Evolutionary conservation across 2,888 invertebrate genomes (phyloP).

Genomic region (Gymnocheta viridis): DNA sequence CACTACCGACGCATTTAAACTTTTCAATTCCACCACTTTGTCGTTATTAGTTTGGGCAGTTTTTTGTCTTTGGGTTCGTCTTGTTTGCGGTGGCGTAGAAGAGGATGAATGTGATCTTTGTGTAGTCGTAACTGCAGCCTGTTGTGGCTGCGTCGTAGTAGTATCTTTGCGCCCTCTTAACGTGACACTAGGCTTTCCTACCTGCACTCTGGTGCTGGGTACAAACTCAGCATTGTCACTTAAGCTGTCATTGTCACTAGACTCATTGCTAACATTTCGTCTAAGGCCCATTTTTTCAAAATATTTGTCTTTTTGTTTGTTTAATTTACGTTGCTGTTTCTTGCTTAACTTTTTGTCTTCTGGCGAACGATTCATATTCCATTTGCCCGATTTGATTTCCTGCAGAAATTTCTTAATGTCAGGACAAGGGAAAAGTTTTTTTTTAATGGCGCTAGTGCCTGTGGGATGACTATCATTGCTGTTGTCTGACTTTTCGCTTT

Average conservation of each 20-base stretch:
- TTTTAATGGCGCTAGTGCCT: conserved; percentile 76
- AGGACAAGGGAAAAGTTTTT: conserved; percentile 78
- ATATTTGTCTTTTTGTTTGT: conserved; percentile 84
- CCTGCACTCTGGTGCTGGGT: conserved; percentile 78
- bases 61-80: conserved; percentile 43
- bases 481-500: conserved; percentile 77
- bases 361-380: conserved; percentile 79
- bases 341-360: conserved; percentile 82
- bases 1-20: conserved; percentile 66
- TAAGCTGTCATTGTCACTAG: conserved; percentile 78
- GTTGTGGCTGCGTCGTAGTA: conserved; percentile 61
- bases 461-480: conserved; percentile 72
- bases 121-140: conserved; percentile 16
- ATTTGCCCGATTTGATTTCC: conserved; percentile 79
- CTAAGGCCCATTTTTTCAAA: conserved; percentile 83
- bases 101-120: conserved; percentile 55
- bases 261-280: conserved; percentile 77
- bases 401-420: conserved; percentile 79
- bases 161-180: conserved; percentile 77
- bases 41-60: not conserved
- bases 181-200: conserved; percentile 80
- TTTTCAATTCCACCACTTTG: conserved; percentile 63
- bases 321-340: conserved; percentile 81
- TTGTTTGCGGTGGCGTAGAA: conserved; percentile 40
- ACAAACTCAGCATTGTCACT: conserved; percentile 82